Conservation (phyloP, 2,797 vertebrate genomes). For the Crenuchus spilurus region DNA sequence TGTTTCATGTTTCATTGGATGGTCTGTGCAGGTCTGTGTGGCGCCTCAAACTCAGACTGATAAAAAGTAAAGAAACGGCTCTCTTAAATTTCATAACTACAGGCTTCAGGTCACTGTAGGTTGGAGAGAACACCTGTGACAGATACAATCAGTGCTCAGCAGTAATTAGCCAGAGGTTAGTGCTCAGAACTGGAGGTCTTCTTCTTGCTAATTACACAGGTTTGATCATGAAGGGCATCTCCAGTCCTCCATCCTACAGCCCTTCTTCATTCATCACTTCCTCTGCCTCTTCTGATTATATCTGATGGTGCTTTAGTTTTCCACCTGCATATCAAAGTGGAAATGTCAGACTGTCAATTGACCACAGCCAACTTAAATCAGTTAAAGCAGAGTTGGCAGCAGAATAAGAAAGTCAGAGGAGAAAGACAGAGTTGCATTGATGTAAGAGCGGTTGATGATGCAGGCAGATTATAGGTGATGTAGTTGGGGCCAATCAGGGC, state of each 20-base stretch:
- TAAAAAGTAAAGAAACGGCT: slow-evolving; percentile 27
- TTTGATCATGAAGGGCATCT: background rate
- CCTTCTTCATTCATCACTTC: background rate
- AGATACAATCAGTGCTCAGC: background rate
- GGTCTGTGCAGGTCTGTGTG: slow-evolving; percentile 37
- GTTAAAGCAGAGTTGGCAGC: background rate
- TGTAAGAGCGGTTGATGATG: background rate
- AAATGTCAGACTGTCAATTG: slow-evolving; percentile 11
- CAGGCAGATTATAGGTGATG: background rate
- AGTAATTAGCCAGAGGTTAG: background rate
- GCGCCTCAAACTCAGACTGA: slow-evolving; percentile 28
- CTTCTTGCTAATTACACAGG: background rate
- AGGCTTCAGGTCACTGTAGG: slow-evolving; percentile 29
- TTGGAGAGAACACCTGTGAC: slow-evolving; percentile 33
- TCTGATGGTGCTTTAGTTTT: slow-evolving; percentile 5
- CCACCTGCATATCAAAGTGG: background rate
- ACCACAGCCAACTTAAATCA: slow-evolving; percentile 1
- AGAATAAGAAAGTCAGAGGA: background rate
- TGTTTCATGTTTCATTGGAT: slow-evolving; percentile 57
- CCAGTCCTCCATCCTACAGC: background rate
- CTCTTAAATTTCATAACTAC: slow-evolving; percentile 32
- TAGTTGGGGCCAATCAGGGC: too few species aligned
- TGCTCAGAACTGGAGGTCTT: background rate
- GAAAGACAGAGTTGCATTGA: background rate
- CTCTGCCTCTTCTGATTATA: background rate